Conservation (phyloP, 2,113 vertebrate species). For the Tachycineta bicolor region DNA sequence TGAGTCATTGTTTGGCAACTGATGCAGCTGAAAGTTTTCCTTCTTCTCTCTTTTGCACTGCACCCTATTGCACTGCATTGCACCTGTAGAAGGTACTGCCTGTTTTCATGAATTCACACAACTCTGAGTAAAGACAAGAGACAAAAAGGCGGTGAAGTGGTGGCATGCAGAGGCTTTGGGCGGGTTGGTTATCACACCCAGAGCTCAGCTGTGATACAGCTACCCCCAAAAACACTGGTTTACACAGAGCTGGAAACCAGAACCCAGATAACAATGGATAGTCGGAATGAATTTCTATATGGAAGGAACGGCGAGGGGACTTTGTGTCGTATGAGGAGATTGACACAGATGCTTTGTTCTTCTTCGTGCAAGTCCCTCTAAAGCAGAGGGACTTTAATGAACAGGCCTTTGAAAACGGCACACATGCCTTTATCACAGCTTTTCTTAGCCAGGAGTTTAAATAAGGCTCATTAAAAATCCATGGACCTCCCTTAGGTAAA, state of each 20-base stretch:
- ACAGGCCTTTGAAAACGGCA: neutral
- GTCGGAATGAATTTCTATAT: neutral
- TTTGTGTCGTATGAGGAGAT: rapidly evolving
- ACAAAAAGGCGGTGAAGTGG: neutral
- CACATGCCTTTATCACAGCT: neutral
- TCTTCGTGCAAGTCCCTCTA: neutral
- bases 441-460: neutral
- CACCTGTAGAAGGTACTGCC: neutral
- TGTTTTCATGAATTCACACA: neutral
- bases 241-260: neutral
- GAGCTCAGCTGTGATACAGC: neutral
- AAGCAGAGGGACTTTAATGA: neutral
- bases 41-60: neutral
- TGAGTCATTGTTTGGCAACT: neutral
- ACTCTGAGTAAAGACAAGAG: neutral
- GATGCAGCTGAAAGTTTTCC: neutral
- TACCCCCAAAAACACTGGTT: neutral
- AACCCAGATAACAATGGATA: neutral
- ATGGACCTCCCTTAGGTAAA: neutral
- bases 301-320: neutral
- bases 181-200: neutral
- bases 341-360: neutral
- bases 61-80: neutral
- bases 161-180: neutral
- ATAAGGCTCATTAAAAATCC: neutral